Evolutionary conservation across 2,888 invertebrate species (phyloP), one percentile per base, ranked within the genome.

Genomic region (Argyresthia goedartella): DNA sequence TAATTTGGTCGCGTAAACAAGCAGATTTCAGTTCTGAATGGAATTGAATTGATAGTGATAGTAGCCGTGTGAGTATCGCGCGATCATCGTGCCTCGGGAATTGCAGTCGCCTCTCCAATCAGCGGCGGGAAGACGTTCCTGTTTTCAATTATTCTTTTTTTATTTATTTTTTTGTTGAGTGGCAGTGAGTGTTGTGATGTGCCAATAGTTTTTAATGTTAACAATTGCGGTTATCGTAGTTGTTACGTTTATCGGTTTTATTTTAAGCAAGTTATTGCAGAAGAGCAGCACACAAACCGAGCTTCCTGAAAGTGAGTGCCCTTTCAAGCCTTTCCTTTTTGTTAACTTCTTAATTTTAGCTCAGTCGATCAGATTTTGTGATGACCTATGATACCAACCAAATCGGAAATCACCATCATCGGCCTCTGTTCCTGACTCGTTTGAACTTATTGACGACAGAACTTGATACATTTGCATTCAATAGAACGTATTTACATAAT

Each of bases 111-210:
- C 57, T 64, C 68, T 67, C 61, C 14, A 49, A 41, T 11, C 10
- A 41, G 25, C 25, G 75, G 79, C 81, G 80, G 79, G 78, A 81
- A 74, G 65, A 65, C 67, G 64, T 66, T 56, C 56, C 51, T 8
- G 11, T 49, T 49, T 45, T 39, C 8, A 46, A 39, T 46, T 11
- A 9, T 44, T 50, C 14, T 43, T 49, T 58, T 62, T 58, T 57
- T 35, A 55, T 53, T 60, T 57, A 43, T 57, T 53, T 56, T 59
- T 58, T 62, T 60, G 62, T 59, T 60, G 52, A 47, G 69, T 64
- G 64, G 63, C 71, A 72, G 70, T 58, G 55, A 68, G 76, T 78
- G 76, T 66, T 67, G 81, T 81, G 80, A 73, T 76, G 82, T 81
- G 81, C 67, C 15, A 14, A 13, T n/a, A 51, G 58, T 62, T 65